These are phyloP conservation scores for Notothenia rossii DNA, from an alignment of 2,113 vertebrate species.

Conservation along the genomic window DNA sequence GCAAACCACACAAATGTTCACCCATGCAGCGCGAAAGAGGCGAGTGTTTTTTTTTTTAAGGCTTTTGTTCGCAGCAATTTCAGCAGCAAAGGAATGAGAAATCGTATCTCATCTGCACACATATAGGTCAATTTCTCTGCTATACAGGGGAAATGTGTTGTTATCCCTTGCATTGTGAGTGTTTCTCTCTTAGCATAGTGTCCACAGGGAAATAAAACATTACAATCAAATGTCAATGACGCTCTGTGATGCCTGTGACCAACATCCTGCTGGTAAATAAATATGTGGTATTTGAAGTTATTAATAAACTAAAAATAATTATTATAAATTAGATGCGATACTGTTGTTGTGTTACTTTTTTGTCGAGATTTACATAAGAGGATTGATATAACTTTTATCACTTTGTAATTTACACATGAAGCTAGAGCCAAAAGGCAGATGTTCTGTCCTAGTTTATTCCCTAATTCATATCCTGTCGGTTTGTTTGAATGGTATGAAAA, in stretches of 20 bases:
- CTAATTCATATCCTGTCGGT: background rate
- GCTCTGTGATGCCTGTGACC: conserved; percentile 30
- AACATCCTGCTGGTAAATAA: conserved; percentile 26
- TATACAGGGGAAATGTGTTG: background rate
- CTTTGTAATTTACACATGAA: background rate
- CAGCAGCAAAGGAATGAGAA: conserved; percentile 20
- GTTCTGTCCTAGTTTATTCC: too few relatives aligned
- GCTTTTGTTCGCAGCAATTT: background rate
- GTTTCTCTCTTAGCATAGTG: too few relatives aligned
- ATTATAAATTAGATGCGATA: background rate
- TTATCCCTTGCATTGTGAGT: too few relatives aligned
- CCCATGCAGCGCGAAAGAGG: background rate
- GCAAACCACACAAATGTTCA: background rate
- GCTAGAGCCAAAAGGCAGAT: background rate
- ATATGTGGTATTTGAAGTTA: conserved; percentile 1
- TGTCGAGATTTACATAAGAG: background rate
- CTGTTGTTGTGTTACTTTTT: background rate
- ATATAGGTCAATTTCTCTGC: background rate
- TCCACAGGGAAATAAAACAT: conserved; percentile 36
- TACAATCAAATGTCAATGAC: conserved; percentile 54
- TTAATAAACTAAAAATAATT: conserved; percentile 8
- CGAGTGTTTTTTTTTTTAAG: background rate
- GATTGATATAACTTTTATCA: background rate
- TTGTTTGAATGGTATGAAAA: background rate
- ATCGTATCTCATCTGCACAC: background rate